Evolutionary conservation across 2,888 invertebrate species (phyloP), one percentile per base, ranked within the genome.

Genomic region (Erpobdella octoculata): DNA sequence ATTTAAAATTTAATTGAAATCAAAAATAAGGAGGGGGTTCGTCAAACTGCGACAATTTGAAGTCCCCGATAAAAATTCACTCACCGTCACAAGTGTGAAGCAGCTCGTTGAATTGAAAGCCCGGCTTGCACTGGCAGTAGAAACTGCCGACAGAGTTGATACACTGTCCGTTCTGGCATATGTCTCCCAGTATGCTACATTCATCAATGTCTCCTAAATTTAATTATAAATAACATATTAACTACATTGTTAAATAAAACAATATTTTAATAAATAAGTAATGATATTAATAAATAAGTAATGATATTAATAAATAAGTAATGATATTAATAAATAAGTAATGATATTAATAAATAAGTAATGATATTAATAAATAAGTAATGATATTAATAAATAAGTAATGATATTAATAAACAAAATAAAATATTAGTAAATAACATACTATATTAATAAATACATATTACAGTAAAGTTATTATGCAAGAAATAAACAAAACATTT

Each of bases 81-180:
- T 75, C 80, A 86, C 86, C 92, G 77, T 90, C 89, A 81, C 92
- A 92, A 77, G 89, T 87, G 83, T 91, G 91, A 0, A 90, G 89
- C 59, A 88, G 88, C 76, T 88, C 86, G 81, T 92, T 90, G 82
- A 91, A 91, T 73, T 88, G 86, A 82, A 88, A 89, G 79, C 92
- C 92, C 67, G 87, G 86, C 77, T 90, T 88, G 79, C 92, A 92
- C 73, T 89, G 88, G 79, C 92, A 92, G 78, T 89, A 89, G 83
- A 91, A 92, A 75, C 90, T 90, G 4, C 89, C 89, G 0, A 89
- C 89, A 0, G 91, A 91, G 80, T 92, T 91, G 78, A 91, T 87
- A 79, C 91, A 92, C 21, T 87, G 85, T 0, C 92, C 92, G 77
- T 92, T 81, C 35, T 76, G 76, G 76, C 81, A 82, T 31, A 81